Conservation (phyloP, 2,113 vertebrate species). For the Tenrec ecaudatus region DNA sequence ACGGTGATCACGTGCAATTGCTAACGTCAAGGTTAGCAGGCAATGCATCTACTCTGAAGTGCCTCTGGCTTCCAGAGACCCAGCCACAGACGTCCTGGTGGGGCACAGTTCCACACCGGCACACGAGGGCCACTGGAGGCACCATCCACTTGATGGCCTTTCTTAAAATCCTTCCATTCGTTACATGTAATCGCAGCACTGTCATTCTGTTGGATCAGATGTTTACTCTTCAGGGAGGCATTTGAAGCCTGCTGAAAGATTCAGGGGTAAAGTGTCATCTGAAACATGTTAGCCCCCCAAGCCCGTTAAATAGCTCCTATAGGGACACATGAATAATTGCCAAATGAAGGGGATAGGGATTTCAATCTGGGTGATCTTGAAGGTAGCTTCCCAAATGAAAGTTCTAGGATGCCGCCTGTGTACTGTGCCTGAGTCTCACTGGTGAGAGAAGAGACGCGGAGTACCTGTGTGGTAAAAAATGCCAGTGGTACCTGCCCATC, state of each 20-base stretch:
- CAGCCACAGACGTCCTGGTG: background rate
- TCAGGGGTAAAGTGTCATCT: background rate
- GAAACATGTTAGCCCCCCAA: background rate
- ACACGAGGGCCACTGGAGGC: background rate
- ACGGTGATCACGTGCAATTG: too few species aligned
- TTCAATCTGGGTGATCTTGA: background rate
- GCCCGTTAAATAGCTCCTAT: background rate
- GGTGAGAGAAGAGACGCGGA: background rate
- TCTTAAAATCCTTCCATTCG: background rate
- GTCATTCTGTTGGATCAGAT: background rate
- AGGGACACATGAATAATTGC: background rate
- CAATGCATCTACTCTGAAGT: background rate
- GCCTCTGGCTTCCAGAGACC: background rate
- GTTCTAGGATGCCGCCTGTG: background rate
- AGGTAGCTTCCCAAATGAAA: background rate
- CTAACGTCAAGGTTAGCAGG: background rate
- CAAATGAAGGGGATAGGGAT: background rate
- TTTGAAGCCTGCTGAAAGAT: background rate
- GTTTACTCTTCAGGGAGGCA: constrained; percentile 21
- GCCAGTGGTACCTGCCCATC: background rate
- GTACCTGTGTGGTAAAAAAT: background rate
- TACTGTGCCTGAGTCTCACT: background rate
- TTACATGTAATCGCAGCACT: background rate
- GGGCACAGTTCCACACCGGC: background rate
- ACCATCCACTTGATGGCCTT: too few species aligned